Percentiles rank a stretch among this genome's conserved stretches.
These are phyloP conservation scores for Dermatemys mawii DNA, from an alignment of 2,113 vertebrate genomes.

Conservation along the genomic window DNA sequence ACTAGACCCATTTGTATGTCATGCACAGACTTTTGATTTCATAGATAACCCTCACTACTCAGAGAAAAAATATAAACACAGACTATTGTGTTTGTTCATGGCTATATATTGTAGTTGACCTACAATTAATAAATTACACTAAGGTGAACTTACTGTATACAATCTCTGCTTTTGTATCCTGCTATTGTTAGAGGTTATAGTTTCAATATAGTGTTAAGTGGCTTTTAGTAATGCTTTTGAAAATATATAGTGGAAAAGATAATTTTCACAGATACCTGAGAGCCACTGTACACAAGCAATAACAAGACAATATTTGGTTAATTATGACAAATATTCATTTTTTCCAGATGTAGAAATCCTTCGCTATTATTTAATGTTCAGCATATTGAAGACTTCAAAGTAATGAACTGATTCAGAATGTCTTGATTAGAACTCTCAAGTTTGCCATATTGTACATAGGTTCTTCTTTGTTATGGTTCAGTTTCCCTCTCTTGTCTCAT, in stretches of 20 bases:
- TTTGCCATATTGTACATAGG: not conserved
- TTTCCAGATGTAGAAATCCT: not conserved
- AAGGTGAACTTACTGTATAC: not conserved
- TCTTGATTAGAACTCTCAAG: not conserved
- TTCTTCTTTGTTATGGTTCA: not conserved
- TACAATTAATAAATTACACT: not conserved
- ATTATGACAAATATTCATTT: not conserved
- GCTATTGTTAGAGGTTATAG: not conserved
- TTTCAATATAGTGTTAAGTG: not conserved
- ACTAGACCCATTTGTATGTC: not conserved
- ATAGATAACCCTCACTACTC: not conserved
- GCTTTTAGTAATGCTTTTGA: slow-evolving; percentile 21
- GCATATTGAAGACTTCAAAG: not conserved
- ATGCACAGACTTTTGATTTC: not conserved
- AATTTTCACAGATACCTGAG: not conserved
- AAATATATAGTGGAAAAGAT: not conserved
- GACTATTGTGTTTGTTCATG: not conserved
- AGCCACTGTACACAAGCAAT: not conserved
- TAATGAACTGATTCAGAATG: not conserved
- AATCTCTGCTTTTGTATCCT: not conserved
- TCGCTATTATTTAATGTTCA: not conserved
- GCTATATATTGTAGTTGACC: not conserved
- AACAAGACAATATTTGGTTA: not conserved
- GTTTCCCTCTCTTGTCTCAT: not conserved
- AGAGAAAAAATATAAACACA: not conserved